These are phyloP conservation scores for Chrysolina americana DNA, from an alignment of 2,888 invertebrate genomes.

Conservation along the genomic window DNA sequence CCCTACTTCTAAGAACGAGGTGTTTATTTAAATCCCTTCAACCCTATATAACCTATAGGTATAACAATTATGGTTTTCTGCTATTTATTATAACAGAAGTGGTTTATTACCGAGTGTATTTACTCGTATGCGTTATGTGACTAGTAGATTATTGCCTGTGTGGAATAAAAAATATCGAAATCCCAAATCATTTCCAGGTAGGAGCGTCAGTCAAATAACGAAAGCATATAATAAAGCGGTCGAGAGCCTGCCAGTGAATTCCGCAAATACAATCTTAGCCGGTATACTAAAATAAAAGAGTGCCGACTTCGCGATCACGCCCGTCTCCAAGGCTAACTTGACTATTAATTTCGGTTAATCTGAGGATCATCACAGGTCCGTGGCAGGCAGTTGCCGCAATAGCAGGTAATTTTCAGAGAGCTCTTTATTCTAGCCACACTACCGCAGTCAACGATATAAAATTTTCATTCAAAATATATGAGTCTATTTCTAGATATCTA, in stretches of 20 bases:
- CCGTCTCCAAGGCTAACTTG: constrained; percentile 57
- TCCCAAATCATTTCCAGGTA: constrained; percentile 7
- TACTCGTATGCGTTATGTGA: no score
- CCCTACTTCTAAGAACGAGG: no score
- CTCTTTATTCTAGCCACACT: no score
- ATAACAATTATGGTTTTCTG: no score
- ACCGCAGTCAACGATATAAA: no score
- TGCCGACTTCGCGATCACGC: constrained; percentile 47
- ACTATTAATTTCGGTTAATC: constrained; percentile 61
- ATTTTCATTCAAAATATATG: no score
- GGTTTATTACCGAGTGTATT: no score
- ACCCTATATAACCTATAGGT: no score
- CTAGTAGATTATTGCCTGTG: no score
- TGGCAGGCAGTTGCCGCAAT: not conserved
- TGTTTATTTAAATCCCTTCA: no score
- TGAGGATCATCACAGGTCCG: constrained; percentile 49
- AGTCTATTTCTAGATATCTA: no score
- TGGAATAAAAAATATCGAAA: not conserved
- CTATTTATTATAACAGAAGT: no score
- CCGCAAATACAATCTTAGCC: constrained; percentile 41
- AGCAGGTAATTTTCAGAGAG: not conserved
- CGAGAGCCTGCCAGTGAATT: constrained; percentile 26
- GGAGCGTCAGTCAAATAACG: not conserved
- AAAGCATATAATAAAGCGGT: constrained; percentile 31
- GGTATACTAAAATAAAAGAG: constrained; percentile 38